These are phyloP conservation scores for Eilema caniola DNA, from an alignment of 2,888 invertebrate genomes.

Conservation along the genomic window DNA sequence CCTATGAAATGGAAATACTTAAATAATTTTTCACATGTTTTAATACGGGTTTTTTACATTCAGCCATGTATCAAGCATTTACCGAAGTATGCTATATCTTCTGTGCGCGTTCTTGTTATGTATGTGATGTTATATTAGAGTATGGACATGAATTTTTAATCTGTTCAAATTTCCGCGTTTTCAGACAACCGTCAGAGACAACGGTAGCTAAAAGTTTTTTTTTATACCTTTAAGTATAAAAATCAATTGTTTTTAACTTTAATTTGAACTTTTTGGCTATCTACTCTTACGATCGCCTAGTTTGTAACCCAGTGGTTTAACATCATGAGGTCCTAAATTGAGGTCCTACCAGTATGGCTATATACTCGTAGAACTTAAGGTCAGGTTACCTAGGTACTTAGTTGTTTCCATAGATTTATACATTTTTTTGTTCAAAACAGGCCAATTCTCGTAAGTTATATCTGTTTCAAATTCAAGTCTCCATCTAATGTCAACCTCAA, in stretches of 20 bases:
- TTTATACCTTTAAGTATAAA: background rate
- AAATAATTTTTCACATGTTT: conserved; percentile 5
- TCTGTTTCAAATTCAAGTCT: too few relatives aligned
- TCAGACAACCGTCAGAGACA: background rate
- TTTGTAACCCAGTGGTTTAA: too few relatives aligned
- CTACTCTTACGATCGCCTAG: too few relatives aligned
- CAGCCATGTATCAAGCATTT: background rate
- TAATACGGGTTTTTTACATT: conserved; percentile 22
- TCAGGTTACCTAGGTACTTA: too few relatives aligned
- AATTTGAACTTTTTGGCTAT: background rate
- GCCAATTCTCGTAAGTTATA: too few relatives aligned
- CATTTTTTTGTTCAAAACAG: too few relatives aligned
- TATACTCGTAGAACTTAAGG: too few relatives aligned
- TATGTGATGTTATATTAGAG: background rate
- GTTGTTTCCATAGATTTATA: too few relatives aligned
- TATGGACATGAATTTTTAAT: background rate
- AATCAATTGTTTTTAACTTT: background rate
- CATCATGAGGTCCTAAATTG: too few relatives aligned
- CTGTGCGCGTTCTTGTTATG: background rate
- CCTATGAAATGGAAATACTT: conserved; percentile 1
- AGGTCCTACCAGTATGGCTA: too few relatives aligned
- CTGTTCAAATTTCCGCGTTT: conserved; percentile 12
- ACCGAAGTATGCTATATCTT: background rate
- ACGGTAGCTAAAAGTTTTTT: background rate
- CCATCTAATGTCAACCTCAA: too few relatives aligned